phyloP scores from a whole-genome alignment of 2,888 invertebrate species.

The Campoplex nolae region DNA sequence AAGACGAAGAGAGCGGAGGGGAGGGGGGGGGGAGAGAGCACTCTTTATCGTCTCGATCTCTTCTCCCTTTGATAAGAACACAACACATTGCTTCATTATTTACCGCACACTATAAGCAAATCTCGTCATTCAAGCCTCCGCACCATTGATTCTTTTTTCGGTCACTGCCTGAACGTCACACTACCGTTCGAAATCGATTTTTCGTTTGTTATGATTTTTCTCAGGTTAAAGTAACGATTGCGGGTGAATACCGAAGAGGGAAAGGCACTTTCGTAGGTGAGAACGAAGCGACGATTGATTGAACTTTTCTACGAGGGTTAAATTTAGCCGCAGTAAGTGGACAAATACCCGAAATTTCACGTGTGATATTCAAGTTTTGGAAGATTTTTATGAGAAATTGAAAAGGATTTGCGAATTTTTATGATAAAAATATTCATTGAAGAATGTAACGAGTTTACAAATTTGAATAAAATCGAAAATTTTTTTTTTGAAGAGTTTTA shows the following conservation, averaged over 20 bases:
- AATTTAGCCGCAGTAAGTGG: not conserved
- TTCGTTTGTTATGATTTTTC: not conserved
- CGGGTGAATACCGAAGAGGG: not conserved
- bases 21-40: not conserved
- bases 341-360: not conserved
- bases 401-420: not conserved
- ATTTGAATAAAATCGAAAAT: not conserved
- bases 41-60: conserved; percentile 39
- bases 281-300: not conserved
- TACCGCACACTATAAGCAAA: conserved; percentile 5
- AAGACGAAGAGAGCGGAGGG: not conserved
- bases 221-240: not conserved
- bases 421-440: not conserved
- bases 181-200: conserved; percentile 13
- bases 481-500: not conserved
- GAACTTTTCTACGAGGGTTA: not conserved
- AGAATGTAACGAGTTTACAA: not conserved
- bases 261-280: not conserved
- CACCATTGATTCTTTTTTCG: not conserved
- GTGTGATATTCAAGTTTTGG: not conserved
- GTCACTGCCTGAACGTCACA: conserved; percentile 11
- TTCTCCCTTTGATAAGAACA: conserved; percentile 3
- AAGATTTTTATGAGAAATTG: not conserved
- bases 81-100: conserved; percentile 9
- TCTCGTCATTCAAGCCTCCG: conserved; percentile 1